phyloP scores from a whole-genome alignment of 2,113 vertebrate genomes.

The Nyctibius bracteatus region DNA sequence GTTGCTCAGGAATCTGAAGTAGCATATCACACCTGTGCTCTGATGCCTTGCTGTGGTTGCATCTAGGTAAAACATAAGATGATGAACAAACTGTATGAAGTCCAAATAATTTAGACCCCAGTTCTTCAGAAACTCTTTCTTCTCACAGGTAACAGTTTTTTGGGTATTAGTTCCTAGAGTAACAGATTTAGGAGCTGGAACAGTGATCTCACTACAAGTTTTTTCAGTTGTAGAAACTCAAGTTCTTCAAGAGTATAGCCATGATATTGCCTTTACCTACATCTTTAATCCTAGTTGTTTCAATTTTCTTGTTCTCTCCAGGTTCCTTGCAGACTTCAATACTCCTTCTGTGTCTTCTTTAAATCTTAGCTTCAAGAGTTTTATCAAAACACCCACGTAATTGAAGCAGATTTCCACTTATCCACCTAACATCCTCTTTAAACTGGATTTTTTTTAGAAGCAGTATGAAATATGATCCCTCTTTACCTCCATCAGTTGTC shows the following conservation, averaged over 20 bases:
- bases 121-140: neutral
- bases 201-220: neutral
- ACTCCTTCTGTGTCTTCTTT: neutral
- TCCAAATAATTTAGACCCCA: neutral
- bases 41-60: neutral
- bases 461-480: neutral
- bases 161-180: neutral
- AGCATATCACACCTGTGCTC: rapidly evolving
- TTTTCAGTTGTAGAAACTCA: neutral
- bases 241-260: neutral
- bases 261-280: neutral
- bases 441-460: neutral
- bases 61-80: neutral
- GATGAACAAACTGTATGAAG: neutral
- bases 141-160: neutral
- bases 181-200: neutral
- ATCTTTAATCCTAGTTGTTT: neutral
- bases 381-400: neutral
- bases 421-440: neutral
- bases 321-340: neutral
- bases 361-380: neutral
- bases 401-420: neutral
- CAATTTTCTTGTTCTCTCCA: neutral
- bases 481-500: neutral
- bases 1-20: neutral